Percentiles rank a stretch among this genome's conserved stretches.
These are phyloP conservation scores for Campoplex capitator DNA, from an alignment of 2,888 invertebrate species.

Conservation along the genomic window DNA sequence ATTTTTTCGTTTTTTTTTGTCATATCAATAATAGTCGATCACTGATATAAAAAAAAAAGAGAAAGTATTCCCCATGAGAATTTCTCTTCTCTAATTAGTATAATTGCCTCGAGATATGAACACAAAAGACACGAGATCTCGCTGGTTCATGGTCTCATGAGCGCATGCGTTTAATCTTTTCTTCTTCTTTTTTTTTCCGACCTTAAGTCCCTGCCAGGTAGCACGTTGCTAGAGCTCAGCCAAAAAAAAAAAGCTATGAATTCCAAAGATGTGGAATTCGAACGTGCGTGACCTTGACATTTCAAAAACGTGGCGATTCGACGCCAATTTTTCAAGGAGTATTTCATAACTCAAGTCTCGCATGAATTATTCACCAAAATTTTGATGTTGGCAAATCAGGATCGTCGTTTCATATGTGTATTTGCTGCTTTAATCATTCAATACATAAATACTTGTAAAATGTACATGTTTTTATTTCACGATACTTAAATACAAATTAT, in stretches of 20 bases:
- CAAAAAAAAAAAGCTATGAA: conserved; percentile 6
- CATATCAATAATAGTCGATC: conserved; percentile 3
- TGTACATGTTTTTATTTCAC: conserved; percentile 70
- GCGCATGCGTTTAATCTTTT: conserved; percentile 32
- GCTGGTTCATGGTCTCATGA: conserved; percentile 50
- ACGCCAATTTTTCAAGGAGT: conserved; percentile 62
- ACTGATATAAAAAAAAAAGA: conserved; percentile 44
- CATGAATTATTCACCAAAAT: conserved; percentile 51
- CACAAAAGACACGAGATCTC: conserved; percentile 51
- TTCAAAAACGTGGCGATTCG: conserved; percentile 67
- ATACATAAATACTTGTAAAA: conserved; percentile 64
- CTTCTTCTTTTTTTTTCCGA: not conserved
- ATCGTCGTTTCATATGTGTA: conserved; percentile 3
- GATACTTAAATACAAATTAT: conserved; percentile 71
- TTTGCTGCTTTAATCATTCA: conserved; percentile 38
- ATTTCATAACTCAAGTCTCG: conserved; percentile 45
- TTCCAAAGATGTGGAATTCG: conserved; percentile 11
- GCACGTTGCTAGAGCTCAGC: not conserved
- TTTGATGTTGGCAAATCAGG: not conserved
- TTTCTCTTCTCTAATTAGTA: conserved; percentile 61
- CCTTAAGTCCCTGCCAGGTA: not conserved
- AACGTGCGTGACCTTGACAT: conserved; percentile 75
- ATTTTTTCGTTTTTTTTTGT: conserved; percentile 1
- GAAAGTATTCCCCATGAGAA: conserved; percentile 50
- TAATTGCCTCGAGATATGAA: conserved; percentile 30